phyloP scores from a whole-genome alignment of 2,888 invertebrate genomes.

The Tolmerus cingulatus region DNA sequence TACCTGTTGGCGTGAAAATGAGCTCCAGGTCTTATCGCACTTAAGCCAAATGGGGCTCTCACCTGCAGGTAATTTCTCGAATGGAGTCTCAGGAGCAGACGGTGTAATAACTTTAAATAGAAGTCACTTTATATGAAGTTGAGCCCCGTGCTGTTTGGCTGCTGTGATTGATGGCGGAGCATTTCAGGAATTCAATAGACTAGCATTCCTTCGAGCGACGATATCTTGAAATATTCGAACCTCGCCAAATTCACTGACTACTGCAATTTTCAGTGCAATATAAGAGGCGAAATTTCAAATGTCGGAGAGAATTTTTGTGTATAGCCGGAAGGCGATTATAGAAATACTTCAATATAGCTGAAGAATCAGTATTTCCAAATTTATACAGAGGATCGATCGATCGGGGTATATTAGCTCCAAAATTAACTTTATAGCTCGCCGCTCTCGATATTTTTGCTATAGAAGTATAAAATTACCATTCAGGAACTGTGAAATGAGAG shows the following conservation, averaged over 20 bases:
- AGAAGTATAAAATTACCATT: neutral
- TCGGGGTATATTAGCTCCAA: neutral
- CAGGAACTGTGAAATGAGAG: too few relatives aligned
- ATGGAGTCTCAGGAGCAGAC: neutral
- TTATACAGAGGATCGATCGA: neutral
- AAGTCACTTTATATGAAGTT: neutral
- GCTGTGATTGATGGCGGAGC: neutral
- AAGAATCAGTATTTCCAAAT: neutral
- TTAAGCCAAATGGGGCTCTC: neutral
- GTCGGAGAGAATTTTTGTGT: neutral
- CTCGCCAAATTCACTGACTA: neutral
- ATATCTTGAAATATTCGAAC: neutral
- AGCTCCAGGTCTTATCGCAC: conserved; percentile 27
- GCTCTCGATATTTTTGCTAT: neutral
- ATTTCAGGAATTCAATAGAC: neutral
- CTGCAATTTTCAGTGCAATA: neutral
- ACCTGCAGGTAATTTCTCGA: neutral
- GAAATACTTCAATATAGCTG: neutral
- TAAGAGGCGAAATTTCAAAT: neutral
- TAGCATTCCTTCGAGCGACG: neutral
- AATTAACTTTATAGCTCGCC: neutral
- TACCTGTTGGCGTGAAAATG: conserved; percentile 19
- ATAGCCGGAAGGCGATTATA: neutral
- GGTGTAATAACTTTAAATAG: neutral
- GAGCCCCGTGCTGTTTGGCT: neutral